Percentiles rank a stretch among this genome's conserved stretches.
phyloP scores from a whole-genome alignment of 2,113 vertebrate species.

The Antennarius striatus region DNA sequence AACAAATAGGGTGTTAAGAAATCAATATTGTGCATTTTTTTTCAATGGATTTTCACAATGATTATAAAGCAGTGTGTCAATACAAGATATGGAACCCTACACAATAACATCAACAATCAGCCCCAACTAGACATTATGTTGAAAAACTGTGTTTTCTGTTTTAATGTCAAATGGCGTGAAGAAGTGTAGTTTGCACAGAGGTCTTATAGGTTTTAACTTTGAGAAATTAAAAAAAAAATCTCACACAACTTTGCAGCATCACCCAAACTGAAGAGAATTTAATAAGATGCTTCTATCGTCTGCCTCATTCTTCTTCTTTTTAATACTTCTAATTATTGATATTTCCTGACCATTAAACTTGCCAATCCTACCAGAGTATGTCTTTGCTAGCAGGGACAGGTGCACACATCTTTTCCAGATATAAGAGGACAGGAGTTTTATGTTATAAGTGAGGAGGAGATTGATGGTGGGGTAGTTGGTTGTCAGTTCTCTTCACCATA shows the following conservation, averaged over 20 bases:
- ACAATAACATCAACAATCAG: no score
- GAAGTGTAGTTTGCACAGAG: not conserved
- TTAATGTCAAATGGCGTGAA: slow-evolving; percentile 1
- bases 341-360: slow-evolving; percentile 12
- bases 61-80: not conserved
- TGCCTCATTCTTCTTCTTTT: slow-evolving; percentile 33
- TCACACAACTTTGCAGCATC: slow-evolving; percentile 28
- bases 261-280: not conserved
- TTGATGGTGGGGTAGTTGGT: not conserved
- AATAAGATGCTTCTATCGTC: slow-evolving; percentile 37
- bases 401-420: slow-evolving; percentile 19
- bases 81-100: not conserved
- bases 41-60: not conserved
- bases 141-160: no score
- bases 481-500: slow-evolving; percentile 8
- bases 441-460: slow-evolving; percentile 47
- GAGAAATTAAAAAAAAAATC: slow-evolving; percentile 12
- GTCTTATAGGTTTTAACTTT: slow-evolving; percentile 6
- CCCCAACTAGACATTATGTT: no score
- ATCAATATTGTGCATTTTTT: not conserved
- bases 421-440: slow-evolving; percentile 14
- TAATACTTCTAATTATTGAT: slow-evolving; percentile 33
- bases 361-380: slow-evolving; percentile 27
- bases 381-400: slow-evolving; percentile 22
- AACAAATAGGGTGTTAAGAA: not conserved